Percentiles rank a stretch among this genome's conserved stretches.
Conservation (phyloP, 2,797 vertebrate genomes). For the Uromys caudimaculatus region DNA sequence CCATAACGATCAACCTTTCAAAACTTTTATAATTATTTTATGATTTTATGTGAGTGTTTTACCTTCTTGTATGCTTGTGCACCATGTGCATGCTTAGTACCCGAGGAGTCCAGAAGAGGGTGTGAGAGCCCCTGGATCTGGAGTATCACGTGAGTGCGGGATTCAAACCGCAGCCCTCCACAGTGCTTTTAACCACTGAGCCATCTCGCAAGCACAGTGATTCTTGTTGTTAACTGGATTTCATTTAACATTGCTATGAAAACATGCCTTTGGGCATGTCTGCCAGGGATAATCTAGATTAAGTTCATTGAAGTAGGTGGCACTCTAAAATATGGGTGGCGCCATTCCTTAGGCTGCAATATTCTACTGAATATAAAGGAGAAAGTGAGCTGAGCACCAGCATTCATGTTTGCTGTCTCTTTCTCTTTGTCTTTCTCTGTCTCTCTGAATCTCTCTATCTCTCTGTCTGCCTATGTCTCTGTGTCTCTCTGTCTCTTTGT, state of each 20-base stretch:
- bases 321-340: background rate
- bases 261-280: background rate
- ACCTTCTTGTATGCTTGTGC: background rate
- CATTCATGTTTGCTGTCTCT: background rate
- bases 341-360: background rate
- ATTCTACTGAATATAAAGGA: background rate
- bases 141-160: background rate
- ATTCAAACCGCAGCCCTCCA: background rate
- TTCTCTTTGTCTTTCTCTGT: background rate
- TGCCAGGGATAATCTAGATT: background rate
- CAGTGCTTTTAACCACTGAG: background rate
- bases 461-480: background rate
- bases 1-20: background rate
- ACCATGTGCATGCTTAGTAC: background rate
- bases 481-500: background rate
- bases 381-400: background rate
- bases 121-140: background rate
- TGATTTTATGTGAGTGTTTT: background rate
- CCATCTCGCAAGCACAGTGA: background rate
- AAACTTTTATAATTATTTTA: background rate
- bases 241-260: background rate
- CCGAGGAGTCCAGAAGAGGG: background rate
- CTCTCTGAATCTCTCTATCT: too few relatives aligned
- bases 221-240: background rate
- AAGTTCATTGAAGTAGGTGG: background rate